Conservation (phyloP, 2,888 invertebrate species). For the Plebejus argus region DNA sequence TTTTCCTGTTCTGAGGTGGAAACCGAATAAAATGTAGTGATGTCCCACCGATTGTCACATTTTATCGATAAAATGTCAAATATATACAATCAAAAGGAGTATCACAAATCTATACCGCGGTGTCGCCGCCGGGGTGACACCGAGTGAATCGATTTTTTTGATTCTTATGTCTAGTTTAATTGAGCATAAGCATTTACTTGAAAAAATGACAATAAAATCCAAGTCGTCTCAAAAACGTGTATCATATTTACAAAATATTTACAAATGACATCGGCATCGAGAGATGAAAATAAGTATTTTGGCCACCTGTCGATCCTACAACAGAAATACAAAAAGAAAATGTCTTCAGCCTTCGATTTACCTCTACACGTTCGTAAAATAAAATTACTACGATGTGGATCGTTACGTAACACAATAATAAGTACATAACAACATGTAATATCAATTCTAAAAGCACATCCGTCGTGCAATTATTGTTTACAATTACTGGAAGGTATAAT, state of each 20-base stretch:
- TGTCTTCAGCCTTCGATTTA: conserved; percentile 52
- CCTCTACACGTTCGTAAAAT: conserved; percentile 43
- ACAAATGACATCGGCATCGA: conserved; percentile 63
- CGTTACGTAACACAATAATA: conserved; percentile 24
- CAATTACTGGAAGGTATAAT: conserved; percentile 26
- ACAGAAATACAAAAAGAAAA: conserved; percentile 49
- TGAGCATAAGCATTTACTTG: conserved; percentile 78
- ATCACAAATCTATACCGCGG: conserved; percentile 46
- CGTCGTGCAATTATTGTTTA: not conserved
- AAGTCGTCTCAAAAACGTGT: conserved; percentile 63
- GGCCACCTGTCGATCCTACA: conserved; percentile 61
- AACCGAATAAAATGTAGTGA: conserved; percentile 33
- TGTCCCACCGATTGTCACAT: conserved; percentile 42
- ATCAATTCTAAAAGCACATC: conserved; percentile 45
- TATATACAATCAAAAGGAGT: conserved; percentile 42
- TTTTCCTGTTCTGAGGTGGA: no score
- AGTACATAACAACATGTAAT: conserved; percentile 51
- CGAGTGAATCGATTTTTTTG: conserved; percentile 36
- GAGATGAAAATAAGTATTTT: conserved; percentile 61
- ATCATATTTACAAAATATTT: conserved; percentile 77
- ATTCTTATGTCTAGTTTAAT: conserved; percentile 69
- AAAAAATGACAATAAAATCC: conserved; percentile 63
- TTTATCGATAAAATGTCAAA: conserved; percentile 45
- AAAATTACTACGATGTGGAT: conserved; percentile 44
- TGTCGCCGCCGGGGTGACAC: conserved; percentile 45